Percentiles rank a stretch among this genome's conserved stretches.
These are phyloP conservation scores for Spinus pinus DNA, from an alignment of 2,797 vertebrate species.

Conservation along the genomic window DNA sequence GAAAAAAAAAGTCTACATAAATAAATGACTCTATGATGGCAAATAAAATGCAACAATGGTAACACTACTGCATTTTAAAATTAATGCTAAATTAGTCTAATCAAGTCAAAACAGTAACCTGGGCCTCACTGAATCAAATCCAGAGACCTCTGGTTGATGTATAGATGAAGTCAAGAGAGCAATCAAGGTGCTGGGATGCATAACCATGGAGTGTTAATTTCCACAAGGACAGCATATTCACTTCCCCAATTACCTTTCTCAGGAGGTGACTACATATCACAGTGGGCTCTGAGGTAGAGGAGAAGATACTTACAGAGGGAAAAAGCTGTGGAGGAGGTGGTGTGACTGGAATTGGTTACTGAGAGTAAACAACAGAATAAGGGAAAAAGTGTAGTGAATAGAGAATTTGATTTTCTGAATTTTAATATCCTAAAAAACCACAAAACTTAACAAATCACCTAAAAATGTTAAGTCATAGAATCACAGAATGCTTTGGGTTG, in stretches of 20 bases:
- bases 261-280: not conserved
- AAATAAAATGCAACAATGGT: not conserved
- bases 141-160: not conserved
- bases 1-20: not conserved
- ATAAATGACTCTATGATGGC: not conserved
- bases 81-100: not conserved
- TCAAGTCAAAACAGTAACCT: not conserved
- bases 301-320: not conserved
- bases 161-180: not conserved
- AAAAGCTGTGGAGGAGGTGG: not conserved
- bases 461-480: not conserved
- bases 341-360: not conserved
- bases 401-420: not conserved
- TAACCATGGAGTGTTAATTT: not conserved
- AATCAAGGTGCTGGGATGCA: not conserved
- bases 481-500: not conserved
- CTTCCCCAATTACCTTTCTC: not conserved
- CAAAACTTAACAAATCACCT: not conserved
- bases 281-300: not conserved
- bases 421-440: not conserved
- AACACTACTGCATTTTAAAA: not conserved
- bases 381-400: not conserved
- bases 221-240: not conserved
- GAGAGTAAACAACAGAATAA: not conserved
- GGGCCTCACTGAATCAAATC: not conserved